phyloP scores from a whole-genome alignment of 2,113 vertebrate genomes.

The Glareola pratincola region DNA sequence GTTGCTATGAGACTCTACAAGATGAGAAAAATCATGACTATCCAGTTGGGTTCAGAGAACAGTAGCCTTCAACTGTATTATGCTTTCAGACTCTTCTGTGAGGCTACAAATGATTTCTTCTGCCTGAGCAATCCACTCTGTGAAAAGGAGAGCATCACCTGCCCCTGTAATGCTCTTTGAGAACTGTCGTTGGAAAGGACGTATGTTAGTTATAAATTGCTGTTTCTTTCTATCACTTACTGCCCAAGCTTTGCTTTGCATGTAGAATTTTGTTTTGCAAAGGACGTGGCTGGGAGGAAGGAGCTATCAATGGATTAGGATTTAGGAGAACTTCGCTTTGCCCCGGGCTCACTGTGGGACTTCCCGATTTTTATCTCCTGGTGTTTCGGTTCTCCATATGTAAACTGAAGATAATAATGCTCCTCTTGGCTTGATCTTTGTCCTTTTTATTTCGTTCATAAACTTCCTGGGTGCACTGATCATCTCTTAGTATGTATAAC shows the following conservation, averaged over 20 bases:
- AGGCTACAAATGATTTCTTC: neutral
- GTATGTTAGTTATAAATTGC: neutral
- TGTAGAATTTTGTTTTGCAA: neutral
- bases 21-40: neutral
- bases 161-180: neutral
- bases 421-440: conserved; percentile 34
- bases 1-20: neutral
- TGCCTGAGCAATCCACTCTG: neutral
- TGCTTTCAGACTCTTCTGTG: neutral
- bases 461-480: neutral
- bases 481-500: neutral
- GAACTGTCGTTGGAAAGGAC: neutral
- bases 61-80: neutral
- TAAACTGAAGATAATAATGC: conserved; percentile 24
- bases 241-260: neutral
- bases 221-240: neutral
- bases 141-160: neutral
- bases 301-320: neutral
- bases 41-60: neutral
- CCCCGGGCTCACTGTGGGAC: neutral
- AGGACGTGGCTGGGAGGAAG: neutral
- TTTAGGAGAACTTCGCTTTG: neutral
- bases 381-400: neutral
- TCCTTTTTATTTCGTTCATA: conserved; percentile 23
- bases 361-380: neutral